A percentile compares a stretch with the other conserved stretches of the same genome.
Conservation (phyloP, 2,888 invertebrate genomes). For the Cybosia mesomella region DNA sequence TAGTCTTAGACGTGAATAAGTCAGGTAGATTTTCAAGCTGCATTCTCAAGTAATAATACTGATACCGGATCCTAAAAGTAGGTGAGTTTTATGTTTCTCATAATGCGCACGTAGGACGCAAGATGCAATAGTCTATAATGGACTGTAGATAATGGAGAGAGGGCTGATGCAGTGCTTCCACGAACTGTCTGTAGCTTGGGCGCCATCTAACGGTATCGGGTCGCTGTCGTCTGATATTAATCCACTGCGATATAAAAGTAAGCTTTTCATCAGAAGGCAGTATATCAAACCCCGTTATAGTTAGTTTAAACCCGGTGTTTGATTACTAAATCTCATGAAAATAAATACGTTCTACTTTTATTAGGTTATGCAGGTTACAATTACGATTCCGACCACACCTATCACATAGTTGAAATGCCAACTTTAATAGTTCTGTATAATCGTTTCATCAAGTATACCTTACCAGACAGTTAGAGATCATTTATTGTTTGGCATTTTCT, state of each 20-base stretch:
- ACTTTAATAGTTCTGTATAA: conserved; percentile 12
- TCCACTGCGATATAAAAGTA: conserved; percentile 34
- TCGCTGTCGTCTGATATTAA: conserved; percentile 36
- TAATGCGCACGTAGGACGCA: conserved; percentile 14
- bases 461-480: not conserved
- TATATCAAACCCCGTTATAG: not conserved
- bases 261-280: conserved; percentile 23
- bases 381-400: conserved; percentile 16
- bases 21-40: not conserved
- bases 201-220: conserved; percentile 47
- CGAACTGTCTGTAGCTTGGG: conserved; percentile 44
- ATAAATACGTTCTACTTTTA: conserved; percentile 11
- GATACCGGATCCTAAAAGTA: conserved; percentile 28
- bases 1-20: conserved; percentile 16
- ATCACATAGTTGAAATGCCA: conserved; percentile 18
- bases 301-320: conserved; percentile 6
- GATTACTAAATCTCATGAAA: conserved; percentile 6
- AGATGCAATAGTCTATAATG: conserved; percentile 28
- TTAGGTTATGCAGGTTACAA: conserved; percentile 17
- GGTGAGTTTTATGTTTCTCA: conserved; percentile 14
- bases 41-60: not conserved
- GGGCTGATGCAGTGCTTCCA: conserved; percentile 46
- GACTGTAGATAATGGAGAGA: conserved; percentile 34
- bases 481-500: not conserved
- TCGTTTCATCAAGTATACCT: not conserved